A percentile compares a stretch with the other conserved stretches of the same genome.
These are phyloP conservation scores for Epinephelus lanceolatus DNA, from an alignment of 2,113 vertebrate species.

Conservation along the genomic window DNA sequence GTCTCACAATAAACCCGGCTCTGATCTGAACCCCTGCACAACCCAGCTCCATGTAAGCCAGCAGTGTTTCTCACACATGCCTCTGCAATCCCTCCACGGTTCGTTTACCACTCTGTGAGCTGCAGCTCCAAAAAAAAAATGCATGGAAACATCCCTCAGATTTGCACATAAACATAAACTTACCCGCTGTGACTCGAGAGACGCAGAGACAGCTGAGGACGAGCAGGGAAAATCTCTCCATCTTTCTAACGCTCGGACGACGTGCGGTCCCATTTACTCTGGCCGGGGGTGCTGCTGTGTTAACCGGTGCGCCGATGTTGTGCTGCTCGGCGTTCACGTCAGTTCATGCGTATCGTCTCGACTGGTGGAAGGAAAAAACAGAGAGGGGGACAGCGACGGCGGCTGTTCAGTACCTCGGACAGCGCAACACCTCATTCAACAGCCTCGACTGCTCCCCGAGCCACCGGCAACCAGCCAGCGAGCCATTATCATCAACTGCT, in stretches of 20 bases:
- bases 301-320: slow-evolving; percentile 28
- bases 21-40: not conserved
- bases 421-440: slow-evolving; percentile 55
- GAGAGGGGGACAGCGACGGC: slow-evolving; percentile 2
- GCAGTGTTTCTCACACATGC: slow-evolving; percentile 22
- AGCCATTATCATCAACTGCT: slow-evolving; percentile 9
- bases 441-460: slow-evolving; percentile 13
- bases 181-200: slow-evolving; percentile 81
- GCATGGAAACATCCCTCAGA: not conserved
- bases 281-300: slow-evolving; percentile 47
- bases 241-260: slow-evolving; percentile 73
- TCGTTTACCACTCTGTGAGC: not conserved
- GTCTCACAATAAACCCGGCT: slow-evolving; percentile 6
- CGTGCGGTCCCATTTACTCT: slow-evolving; percentile 79
- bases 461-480: not conserved
- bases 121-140: slow-evolving; percentile 2
- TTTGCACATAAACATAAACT: slow-evolving; percentile 70
- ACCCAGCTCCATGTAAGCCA: not conserved
- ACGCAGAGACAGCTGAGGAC: slow-evolving; percentile 79
- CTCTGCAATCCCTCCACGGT: slow-evolving; percentile 3
- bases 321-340: slow-evolving; percentile 67
- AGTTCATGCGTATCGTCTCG: slow-evolving; percentile 65
- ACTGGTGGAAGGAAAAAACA: not conserved
- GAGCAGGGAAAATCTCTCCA: slow-evolving; percentile 82
- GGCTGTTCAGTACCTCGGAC: slow-evolving; percentile 67